A percentile compares a stretch with the other conserved stretches of the same genome.
Evolutionary conservation across 64 coral and sea anemone species (phyloP).

Genomic region (Exaiptasia diaphana): DNA sequence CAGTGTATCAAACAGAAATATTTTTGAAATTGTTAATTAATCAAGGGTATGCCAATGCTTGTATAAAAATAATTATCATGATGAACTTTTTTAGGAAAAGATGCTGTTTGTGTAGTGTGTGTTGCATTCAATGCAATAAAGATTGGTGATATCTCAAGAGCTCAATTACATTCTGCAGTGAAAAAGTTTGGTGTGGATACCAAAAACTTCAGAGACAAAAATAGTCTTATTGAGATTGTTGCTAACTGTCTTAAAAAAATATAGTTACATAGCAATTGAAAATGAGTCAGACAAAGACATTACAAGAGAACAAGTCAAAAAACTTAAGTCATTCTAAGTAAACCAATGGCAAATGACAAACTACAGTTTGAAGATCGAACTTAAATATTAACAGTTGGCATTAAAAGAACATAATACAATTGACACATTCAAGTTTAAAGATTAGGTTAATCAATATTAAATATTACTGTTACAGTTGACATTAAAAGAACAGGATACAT

Average conservation of each 20-base stretch:
- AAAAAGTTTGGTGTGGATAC: neutral
- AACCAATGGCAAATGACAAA: too few species aligned
- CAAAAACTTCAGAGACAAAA: neutral
- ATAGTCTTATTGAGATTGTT: neutral
- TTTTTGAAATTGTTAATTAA: too few species aligned
- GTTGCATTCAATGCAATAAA: constrained; percentile 3
- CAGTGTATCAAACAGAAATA: too few species aligned
- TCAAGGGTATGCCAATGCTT: too few species aligned
- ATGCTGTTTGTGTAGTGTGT: neutral
- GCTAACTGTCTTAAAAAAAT: neutral
- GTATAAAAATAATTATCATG: too few species aligned
- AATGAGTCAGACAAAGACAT: neutral
- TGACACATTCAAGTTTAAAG: too few species aligned
- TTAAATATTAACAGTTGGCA: too few species aligned
- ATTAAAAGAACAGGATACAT: too few species aligned
- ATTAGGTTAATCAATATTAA: too few species aligned
- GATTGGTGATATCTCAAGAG: neutral
- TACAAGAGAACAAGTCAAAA: neutral
- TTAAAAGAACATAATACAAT: too few species aligned
- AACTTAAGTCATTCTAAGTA: neutral
- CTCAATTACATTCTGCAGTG: neutral
- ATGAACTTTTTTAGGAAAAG: neutral
- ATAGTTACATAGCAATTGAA: neutral
- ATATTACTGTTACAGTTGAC: too few species aligned
- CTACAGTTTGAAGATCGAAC: too few species aligned